Conservation (phyloP, 2,797 vertebrate species). For the Micromesistius poutassou region DNA sequence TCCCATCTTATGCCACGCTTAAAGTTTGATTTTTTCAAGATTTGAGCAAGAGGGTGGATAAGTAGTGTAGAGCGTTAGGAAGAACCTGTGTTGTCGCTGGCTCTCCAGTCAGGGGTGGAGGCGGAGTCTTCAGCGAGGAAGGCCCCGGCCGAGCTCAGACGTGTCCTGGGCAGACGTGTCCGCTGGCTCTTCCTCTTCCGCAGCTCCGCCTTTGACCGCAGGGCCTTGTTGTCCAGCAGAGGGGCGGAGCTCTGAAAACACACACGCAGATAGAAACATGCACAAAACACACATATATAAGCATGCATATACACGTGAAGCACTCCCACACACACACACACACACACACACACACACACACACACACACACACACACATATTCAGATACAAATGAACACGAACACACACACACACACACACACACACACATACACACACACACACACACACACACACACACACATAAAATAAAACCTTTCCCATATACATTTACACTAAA, state of each 20-base stretch:
- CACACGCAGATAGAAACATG: constrained; percentile 7
- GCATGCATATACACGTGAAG: background rate
- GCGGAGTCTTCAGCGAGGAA: constrained; percentile 13
- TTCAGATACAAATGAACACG: too few species aligned
- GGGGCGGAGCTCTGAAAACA: constrained; percentile 70
- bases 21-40: background rate
- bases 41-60: background rate
- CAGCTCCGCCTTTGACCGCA: constrained; percentile 79
- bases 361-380: background rate
- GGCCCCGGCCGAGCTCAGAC: constrained; percentile 40
- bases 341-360: background rate
- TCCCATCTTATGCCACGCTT: background rate
- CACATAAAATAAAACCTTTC: background rate
- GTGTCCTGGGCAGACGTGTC: constrained; percentile 67
- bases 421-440: background rate
- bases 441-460: background rate
- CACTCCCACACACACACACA: background rate
- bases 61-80: background rate
- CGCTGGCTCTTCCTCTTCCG: constrained; percentile 70
- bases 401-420: background rate
- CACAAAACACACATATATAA: background rate
- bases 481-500: background rate
- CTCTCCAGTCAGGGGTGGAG: constrained; percentile 68
- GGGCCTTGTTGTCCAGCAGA: constrained; percentile 80
- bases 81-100: constrained; percentile 80